Evolutionary conservation across 2,113 vertebrate genomes (phyloP), one percentile per base, ranked within the genome.

Genomic region (Eurystomus gularis): DNA sequence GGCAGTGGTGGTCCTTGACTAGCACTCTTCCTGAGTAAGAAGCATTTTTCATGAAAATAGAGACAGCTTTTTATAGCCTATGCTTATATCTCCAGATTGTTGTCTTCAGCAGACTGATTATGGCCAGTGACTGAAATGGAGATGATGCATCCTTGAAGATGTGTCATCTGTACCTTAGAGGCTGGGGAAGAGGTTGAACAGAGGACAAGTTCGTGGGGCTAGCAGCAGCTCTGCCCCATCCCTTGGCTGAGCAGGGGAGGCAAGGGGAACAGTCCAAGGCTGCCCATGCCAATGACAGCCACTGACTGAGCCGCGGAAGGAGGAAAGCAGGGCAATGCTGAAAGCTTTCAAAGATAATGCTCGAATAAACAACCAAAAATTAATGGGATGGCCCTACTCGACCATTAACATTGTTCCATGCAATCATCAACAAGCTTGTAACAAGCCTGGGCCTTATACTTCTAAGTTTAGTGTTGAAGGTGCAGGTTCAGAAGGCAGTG

Each of bases 181-280:
- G 13, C 37, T 64, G 82, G 55, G 17, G 44, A 84, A 64, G 6
- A 29, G 48, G 29, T 7, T 2, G 25, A n/a, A 33, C 2, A 5
- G 39, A 28, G 24, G 24, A 15, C 7, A 29, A 2, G 55, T 21
- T 25, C 55, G 4, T 71, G 39, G 25, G 42, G 13, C 54, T 69
- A 42, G 26, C 62, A 73, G 73, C 65, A 82, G 23, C 35, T 80
- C 40, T 66, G 54, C 69, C 35, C 57, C 26, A 14, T 55, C 64
- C 64, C 40, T 29, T 48, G 35, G 40, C 1, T 49, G 80, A 60
- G 49, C 51, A 23, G 55, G n/a, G 60, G 17, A 29, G 25, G 9
- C 40, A 35, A 76, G 19, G n/a, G 90, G 82, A 95, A 68, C 88
- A 94, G 81, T 90, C 93, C 95, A 82, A 78, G 82, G 86, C 81